phyloP scores from a whole-genome alignment of 2,888 invertebrate species.

The Barypeithes pellucidus region DNA sequence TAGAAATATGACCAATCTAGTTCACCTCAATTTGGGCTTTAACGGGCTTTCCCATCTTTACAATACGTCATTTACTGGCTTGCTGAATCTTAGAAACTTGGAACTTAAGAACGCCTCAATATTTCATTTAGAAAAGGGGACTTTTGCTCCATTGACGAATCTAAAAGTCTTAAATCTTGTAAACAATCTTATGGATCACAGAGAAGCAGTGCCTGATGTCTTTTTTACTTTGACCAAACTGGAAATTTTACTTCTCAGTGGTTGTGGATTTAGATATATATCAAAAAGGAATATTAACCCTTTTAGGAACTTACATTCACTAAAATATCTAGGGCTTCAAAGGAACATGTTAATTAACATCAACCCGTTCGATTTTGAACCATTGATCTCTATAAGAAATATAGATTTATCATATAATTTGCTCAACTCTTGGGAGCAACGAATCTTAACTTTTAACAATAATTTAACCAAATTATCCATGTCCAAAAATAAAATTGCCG shows the following conservation, averaged over 20 bases:
- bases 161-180: slow-evolving; percentile 73
- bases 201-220: slow-evolving; percentile 63
- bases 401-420: slow-evolving; percentile 74
- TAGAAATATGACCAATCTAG: slow-evolving; percentile 70
- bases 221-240: slow-evolving; percentile 73
- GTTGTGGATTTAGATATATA: slow-evolving; percentile 72
- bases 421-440: slow-evolving; percentile 73
- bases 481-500: slow-evolving; percentile 74
- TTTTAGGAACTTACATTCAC: slow-evolving; percentile 72
- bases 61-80: slow-evolving; percentile 72
- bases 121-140: slow-evolving; percentile 71
- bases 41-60: slow-evolving; percentile 74
- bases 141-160: slow-evolving; percentile 71
- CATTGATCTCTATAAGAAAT: slow-evolving; percentile 70
- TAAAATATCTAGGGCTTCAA: slow-evolving; percentile 72
- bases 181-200: slow-evolving; percentile 72
- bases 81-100: slow-evolving; percentile 71
- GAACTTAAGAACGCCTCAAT: slow-evolving; percentile 74
- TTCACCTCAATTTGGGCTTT: slow-evolving; percentile 72
- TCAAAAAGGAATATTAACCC: slow-evolving; percentile 71
- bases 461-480: slow-evolving; percentile 69
- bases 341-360: slow-evolving; percentile 72
- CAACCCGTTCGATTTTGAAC: slow-evolving; percentile 69
- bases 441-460: slow-evolving; percentile 71
- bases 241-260: slow-evolving; percentile 71